Conservation (phyloP, 2,888 invertebrate species). For the Itoplectis maculator region DNA sequence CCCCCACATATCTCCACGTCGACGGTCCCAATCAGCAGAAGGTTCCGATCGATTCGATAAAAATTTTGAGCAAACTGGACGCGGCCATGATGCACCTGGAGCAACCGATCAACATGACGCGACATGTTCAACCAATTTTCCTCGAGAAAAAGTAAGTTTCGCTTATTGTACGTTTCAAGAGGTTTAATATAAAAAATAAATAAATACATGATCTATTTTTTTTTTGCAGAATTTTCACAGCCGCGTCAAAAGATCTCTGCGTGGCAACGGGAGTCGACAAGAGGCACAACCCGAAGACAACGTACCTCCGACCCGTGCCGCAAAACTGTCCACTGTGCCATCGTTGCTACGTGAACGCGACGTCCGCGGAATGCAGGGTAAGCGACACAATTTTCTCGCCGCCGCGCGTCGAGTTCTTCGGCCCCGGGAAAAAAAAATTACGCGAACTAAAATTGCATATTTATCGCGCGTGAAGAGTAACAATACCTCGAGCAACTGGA, state of each 20-base stretch:
- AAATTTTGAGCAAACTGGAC: conserved; percentile 87
- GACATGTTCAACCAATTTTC: conserved; percentile 89
- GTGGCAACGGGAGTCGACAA: conserved; percentile 87
- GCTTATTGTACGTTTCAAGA: neutral
- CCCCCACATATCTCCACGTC: conserved; percentile 86
- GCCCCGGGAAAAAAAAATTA: neutral
- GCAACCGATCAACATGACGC: conserved; percentile 86
- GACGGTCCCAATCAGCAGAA: conserved; percentile 90
- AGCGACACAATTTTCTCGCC: no score
- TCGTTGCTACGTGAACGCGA: conserved; percentile 86
- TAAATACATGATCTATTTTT: no score
- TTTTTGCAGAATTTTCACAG: conserved; percentile 77
- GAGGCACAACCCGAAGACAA: conserved; percentile 85
- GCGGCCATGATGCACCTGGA: conserved; percentile 88
- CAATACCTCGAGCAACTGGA: conserved; percentile 84
- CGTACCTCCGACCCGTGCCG: conserved; percentile 85
- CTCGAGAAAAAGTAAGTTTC: conserved; percentile 85
- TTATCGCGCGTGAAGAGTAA: conserved; percentile 55
- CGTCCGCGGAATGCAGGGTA: conserved; percentile 83
- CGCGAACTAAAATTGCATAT: conserved; percentile 17
- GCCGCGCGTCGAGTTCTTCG: no score
- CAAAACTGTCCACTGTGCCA: conserved; percentile 86
- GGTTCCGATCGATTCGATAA: conserved; percentile 87
- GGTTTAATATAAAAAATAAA: neutral
- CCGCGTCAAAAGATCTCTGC: conserved; percentile 86